Evolutionary conservation across 1,140 invertebrate species (phyloP).

Genomic region (Drosophila pseudoobscura): DNA sequence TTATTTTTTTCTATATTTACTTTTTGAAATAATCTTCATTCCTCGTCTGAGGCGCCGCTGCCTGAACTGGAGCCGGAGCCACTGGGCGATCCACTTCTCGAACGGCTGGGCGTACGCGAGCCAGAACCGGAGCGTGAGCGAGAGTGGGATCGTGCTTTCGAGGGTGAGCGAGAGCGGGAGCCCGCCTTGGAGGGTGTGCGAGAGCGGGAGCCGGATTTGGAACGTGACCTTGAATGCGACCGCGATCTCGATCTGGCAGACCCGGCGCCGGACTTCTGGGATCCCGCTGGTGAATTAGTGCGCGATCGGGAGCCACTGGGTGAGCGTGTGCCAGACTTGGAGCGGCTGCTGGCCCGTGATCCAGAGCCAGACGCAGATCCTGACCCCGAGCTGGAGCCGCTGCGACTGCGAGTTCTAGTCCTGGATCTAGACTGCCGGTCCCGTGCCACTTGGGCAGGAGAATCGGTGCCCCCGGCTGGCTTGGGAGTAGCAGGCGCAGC

Average conservation of each 20-base stretch:
- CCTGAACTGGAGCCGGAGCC: slow-evolving; percentile 73
- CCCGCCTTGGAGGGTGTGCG: slow-evolving; percentile 43
- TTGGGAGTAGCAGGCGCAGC: slow-evolving; percentile 36
- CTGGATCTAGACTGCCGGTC: slow-evolving; percentile 77
- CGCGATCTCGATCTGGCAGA: slow-evolving; percentile 69
- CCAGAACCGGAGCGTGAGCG: slow-evolving; percentile 61
- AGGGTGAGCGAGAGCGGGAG: slow-evolving; percentile 68
- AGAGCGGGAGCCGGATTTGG: slow-evolving; percentile 51
- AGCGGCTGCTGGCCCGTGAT: slow-evolving; percentile 69
- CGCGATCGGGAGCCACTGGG: slow-evolving; percentile 78
- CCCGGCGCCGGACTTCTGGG: slow-evolving; percentile 76
- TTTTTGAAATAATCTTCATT: slow-evolving; percentile 31
- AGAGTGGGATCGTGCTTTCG: slow-evolving; percentile 54
- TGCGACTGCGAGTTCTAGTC: slow-evolving; percentile 65
- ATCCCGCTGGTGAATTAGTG: slow-evolving; percentile 53
- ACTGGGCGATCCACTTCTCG: slow-evolving; percentile 69
- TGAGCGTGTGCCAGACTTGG: slow-evolving; percentile 78
- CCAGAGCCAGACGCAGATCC: slow-evolving; percentile 80
- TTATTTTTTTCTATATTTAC: slow-evolving; percentile 31
- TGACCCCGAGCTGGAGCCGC: slow-evolving; percentile 58
- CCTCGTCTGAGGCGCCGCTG: slow-evolving; percentile 64
- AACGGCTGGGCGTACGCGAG: slow-evolving; percentile 78
- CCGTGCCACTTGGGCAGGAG: slow-evolving; percentile 82
- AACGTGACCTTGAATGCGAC: slow-evolving; percentile 52
- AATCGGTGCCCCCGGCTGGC: slow-evolving; percentile 78